Evolutionary conservation across 2,797 vertebrate genomes (phyloP).

Genomic region (Neosilurus mollespiculum): DNA sequence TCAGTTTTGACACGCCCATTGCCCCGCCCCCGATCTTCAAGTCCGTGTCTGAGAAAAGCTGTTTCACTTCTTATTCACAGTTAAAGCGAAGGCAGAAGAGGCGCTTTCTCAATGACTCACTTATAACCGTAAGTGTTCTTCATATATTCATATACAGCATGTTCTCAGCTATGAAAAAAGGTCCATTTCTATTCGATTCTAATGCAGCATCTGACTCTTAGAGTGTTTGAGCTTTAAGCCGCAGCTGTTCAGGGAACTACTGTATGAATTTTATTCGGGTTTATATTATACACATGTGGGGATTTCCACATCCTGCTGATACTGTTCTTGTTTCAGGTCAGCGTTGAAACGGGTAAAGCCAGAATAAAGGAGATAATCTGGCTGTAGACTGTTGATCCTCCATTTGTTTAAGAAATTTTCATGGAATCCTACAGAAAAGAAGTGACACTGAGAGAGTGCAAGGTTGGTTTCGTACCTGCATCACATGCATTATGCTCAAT

Average conservation of each 20-base stretch:
- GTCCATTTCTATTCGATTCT: background rate
- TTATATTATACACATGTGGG: too few species aligned
- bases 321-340: background rate
- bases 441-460: conserved; percentile 54
- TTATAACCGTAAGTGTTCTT: background rate
- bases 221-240: background rate
- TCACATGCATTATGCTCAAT: background rate
- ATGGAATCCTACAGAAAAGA: conserved; percentile 53
- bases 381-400: background rate
- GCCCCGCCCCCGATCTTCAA: background rate
- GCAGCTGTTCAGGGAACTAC: background rate
- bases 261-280: background rate
- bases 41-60: background rate
- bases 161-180: background rate
- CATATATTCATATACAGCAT: background rate
- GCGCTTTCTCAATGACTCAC: background rate
- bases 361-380: background rate
- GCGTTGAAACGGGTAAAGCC: background rate
- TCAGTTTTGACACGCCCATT: background rate
- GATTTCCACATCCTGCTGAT: background rate
- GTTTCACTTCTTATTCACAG: background rate
- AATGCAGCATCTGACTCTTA: conserved; percentile 5
- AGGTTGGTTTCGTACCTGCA: conserved; percentile 52
- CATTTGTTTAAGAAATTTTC: conserved; percentile 29
- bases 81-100: background rate